phyloP scores from a whole-genome alignment of 2,888 invertebrate genomes.

The Tanypteryx hageni region DNA sequence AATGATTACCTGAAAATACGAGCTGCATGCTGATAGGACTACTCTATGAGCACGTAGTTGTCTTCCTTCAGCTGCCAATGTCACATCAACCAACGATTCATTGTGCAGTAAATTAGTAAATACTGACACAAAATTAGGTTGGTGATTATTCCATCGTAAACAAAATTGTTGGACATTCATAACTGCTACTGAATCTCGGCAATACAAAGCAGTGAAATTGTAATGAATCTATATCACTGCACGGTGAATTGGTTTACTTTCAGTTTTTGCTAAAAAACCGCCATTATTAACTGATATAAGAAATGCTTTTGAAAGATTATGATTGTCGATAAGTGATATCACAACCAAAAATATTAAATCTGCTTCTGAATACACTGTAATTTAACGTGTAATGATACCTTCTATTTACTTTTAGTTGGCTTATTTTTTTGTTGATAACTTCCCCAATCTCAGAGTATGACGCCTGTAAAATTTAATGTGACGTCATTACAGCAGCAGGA shows the following conservation, averaged over 20 bases:
- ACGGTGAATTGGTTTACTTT: slow-evolving; percentile 32
- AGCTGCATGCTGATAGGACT: slow-evolving; percentile 92
- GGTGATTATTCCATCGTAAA: slow-evolving; percentile 94
- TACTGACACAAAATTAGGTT: slow-evolving; percentile 93
- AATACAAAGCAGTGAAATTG: background rate
- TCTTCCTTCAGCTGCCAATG: slow-evolving; percentile 92
- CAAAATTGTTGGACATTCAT: slow-evolving; percentile 82
- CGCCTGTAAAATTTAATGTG: slow-evolving; percentile 63
- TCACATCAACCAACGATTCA: slow-evolving; percentile 92
- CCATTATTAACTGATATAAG: slow-evolving; percentile 47
- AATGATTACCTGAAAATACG: slow-evolving; percentile 89
- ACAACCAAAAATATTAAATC: background rate
- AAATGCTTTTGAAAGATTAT: background rate
- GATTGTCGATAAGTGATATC: background rate
- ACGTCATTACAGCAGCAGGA: slow-evolving; percentile 63
- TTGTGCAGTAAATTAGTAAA: slow-evolving; percentile 90
- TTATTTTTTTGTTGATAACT: slow-evolving; percentile 57
- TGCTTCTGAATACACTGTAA: background rate
- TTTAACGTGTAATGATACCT: slow-evolving; percentile 31
- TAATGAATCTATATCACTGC: background rate
- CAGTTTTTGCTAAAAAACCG: slow-evolving; percentile 55
- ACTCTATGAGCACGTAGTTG: slow-evolving; percentile 93
- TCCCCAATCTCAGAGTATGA: slow-evolving; percentile 52
- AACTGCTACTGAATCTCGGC: background rate
- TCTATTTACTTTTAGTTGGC: slow-evolving; percentile 54